Conservation (phyloP, 2,797 vertebrate genomes). For the Philypnodon macrostomus region DNA sequence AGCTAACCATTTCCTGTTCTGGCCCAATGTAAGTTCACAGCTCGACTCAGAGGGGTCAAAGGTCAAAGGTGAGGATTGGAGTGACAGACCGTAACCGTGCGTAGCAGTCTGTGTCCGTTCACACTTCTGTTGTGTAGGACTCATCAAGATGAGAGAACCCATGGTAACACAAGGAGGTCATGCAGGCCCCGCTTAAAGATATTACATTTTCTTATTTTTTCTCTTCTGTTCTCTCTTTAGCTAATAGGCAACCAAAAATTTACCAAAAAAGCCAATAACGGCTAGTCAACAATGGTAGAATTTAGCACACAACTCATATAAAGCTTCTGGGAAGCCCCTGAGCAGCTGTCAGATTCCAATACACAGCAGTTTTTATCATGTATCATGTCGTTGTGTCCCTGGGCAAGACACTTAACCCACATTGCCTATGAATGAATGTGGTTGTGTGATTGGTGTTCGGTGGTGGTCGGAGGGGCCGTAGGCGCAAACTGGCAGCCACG, state of each 20-base stretch:
- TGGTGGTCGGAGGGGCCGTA: too few species aligned
- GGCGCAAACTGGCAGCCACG: too few species aligned
- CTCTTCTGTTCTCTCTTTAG: background rate
- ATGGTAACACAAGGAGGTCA: too few species aligned
- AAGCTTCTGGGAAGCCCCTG: background rate
- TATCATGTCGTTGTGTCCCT: too few species aligned
- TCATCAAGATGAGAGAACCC: too few species aligned
- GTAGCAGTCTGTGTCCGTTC: slow-evolving; percentile 26
- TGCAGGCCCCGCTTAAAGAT: background rate
- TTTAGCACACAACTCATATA: background rate
- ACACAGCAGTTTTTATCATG: background rate
- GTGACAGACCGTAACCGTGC: slow-evolving; percentile 22
- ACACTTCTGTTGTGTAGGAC: too few species aligned
- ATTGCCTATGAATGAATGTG: too few species aligned
- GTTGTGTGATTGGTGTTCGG: too few species aligned
- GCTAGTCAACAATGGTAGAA: background rate
- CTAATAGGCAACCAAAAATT: background rate
- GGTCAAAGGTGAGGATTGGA: slow-evolving; percentile 32
- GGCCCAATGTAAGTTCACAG: slow-evolving; percentile 30
- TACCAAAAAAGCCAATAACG: background rate
- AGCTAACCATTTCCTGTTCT: slow-evolving; percentile 7
- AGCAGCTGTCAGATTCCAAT: background rate
- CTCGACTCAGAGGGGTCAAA: slow-evolving; percentile 36
- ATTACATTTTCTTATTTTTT: background rate
- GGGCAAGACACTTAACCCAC: background rate